phyloP scores from a whole-genome alignment of 2,797 vertebrate genomes.

The Anomalospiza imberbis region DNA sequence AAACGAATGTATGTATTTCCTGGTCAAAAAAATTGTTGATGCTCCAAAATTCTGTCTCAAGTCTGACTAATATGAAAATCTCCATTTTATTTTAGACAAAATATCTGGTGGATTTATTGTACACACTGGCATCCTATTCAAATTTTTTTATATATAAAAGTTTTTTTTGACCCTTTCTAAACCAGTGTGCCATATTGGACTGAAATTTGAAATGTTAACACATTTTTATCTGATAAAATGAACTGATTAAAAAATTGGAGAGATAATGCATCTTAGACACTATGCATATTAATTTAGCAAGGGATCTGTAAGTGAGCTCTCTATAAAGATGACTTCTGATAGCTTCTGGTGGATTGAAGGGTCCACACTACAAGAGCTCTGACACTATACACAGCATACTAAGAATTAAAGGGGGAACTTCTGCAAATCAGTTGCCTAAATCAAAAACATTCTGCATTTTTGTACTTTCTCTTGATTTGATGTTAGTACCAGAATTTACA shows the following conservation, averaged over 20 bases:
- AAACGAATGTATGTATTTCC: background rate
- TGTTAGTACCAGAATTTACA: background rate
- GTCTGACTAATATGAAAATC: background rate
- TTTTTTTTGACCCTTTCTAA: background rate
- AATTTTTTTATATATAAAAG: background rate
- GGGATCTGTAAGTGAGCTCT: background rate
- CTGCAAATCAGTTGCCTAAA: background rate
- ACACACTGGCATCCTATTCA: background rate
- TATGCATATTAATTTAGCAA: background rate
- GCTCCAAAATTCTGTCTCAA: background rate
- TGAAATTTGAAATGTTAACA: background rate
- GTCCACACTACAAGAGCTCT: background rate
- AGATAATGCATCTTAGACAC: background rate
- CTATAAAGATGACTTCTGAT: background rate
- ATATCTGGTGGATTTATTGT: background rate
- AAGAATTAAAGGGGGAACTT: background rate
- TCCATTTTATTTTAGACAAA: background rate
- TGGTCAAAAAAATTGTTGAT: background rate
- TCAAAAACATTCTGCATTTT: background rate
- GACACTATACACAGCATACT: background rate
- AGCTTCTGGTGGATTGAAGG: background rate
- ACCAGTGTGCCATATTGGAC: background rate
- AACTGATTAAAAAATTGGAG: background rate
- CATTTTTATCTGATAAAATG: background rate
- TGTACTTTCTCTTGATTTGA: background rate